Evolutionary conservation across 2,113 vertebrate genomes (phyloP).

Genomic region (Vanacampus margaritifer): DNA sequence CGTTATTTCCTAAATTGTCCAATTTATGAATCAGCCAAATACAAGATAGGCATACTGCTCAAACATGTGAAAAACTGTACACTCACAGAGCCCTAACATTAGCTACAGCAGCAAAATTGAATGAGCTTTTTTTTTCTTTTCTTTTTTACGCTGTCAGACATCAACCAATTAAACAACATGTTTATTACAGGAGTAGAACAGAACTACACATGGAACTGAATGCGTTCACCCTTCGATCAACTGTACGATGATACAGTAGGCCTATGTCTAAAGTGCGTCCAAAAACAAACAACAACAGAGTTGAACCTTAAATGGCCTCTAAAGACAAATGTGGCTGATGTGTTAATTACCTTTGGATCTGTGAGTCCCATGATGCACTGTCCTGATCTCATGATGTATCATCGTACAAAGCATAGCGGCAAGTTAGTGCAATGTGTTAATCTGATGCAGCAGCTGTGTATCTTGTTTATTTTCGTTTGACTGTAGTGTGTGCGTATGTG

Average conservation of each 20-base stretch:
- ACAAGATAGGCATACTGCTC: too few relatives aligned
- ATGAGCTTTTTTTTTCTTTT: too few relatives aligned
- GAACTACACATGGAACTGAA: too few relatives aligned
- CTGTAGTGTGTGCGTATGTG: neutral
- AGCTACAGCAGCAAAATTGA: too few relatives aligned
- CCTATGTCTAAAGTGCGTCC: neutral
- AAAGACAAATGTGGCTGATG: neutral
- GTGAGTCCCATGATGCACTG: neutral
- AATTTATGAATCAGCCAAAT: too few relatives aligned
- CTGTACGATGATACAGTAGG: neutral
- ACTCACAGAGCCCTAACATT: too few relatives aligned
- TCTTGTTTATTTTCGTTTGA: neutral
- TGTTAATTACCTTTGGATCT: neutral
- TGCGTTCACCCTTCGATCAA: too few relatives aligned
- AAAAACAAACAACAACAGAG: neutral
- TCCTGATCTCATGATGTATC: neutral
- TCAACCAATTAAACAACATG: too few relatives aligned
- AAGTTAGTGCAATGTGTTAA: constrained; percentile 8
- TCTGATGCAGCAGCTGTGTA: neutral
- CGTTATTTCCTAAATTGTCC: too few relatives aligned
- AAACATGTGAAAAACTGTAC: too few relatives aligned
- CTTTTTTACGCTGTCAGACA: too few relatives aligned
- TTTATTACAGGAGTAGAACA: too few relatives aligned
- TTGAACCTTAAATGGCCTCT: neutral
- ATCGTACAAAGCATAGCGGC: constrained; percentile 1